Base-by-base conservation (phyloP, 2,113 vertebrate species). In the Hiodon tergisus region DNA sequence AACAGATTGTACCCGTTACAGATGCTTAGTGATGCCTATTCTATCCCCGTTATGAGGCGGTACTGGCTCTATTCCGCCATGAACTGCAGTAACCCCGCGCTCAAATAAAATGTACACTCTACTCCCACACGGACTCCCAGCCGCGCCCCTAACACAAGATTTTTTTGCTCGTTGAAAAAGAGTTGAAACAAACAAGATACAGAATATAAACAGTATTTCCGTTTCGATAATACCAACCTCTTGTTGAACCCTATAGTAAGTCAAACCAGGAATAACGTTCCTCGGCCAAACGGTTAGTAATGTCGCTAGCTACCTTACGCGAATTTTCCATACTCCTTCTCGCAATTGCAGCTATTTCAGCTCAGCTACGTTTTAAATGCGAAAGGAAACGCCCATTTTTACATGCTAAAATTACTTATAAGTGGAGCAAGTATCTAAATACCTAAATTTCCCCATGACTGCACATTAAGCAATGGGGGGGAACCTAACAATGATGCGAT, bases 1-100 rank as follows among this genome's bases (percentile, higher is more conserved):
- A 31, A 31, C 31, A 31, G 31, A 31, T 31, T 31, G 31, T 31
- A 31, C 31, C 31, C 2, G 58, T 59, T 9, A 59, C 7, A 11
- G 4, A 9, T 59, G 58, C 9, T 60, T 61, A 50, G 71, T 46
- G n/a, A n/a, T n/a, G n/a, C 55, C 4, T 11, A n/a, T 57, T 73
- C 17, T 55, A 5, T 17, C 17, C 13, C 11, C 6, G 6, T 48
- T 66, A 48, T 78, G 17, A 62, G 48, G 53, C 62, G 53, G 13
- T 51, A 47, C 80, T 72, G 50, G 74, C 62, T 76, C 16, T 13
- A 16, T 66, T 54, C 31, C 62, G 16, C 16, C 50, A 81, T 88
- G 88, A 90, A 88, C 90, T 89, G 70, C 74, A 88, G 86, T 91
- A 90, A 91, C 86, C 89, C 74, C 78, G 62, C 73, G 14, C 63